Base-by-base conservation (phyloP, 2,113 vertebrate genomes). In the Heterocephalus glaber region DNA sequence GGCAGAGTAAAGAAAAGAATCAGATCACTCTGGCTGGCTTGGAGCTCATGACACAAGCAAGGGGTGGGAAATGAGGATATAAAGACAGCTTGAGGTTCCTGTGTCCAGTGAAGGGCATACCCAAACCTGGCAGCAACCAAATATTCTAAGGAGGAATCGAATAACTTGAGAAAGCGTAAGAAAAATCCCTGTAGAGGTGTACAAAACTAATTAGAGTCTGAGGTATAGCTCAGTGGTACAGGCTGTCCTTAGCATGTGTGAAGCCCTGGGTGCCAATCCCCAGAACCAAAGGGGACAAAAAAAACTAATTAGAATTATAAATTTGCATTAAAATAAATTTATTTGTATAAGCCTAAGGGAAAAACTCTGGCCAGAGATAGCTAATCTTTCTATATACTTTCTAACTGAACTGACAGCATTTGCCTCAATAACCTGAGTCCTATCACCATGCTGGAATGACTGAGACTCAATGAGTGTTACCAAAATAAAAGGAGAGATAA, bases 401-500 rank as follows among this genome's bases (percentile, higher is more conserved):
- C 80, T 92, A 80, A 76, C 68, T 54, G 82, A 94, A 93, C 49
- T 66, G 24, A 61, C 0, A 44, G 49, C 87, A 91, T 63, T 56
- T 82, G 74, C 52, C 41, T 95, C 56, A 94, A 88, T 61, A 91
- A 91, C 72, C 28, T 82, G 49, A n/a, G 56, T 58, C 79, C 92
- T 74, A 49, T 72, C 41, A 74, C 83, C 47, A 20, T 9, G 20
- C 10, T 93, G 24, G 44, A 89, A 89, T 54, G n/a, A 52, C 72
- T 81, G 85, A 85, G 89, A 90, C 35, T 58, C 79, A 95, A 0
- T 63, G 30, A 94, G 70, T 54, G 63, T 92, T 88, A 96, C 60
- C 83, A 95, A 82, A 90, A 41, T 94, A 87, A 86, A 94, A 96
- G 52, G 3, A 44, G 74, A 49, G 49, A 85, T 94, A 93, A 97